phyloP scores from a whole-genome alignment of 2,113 vertebrate species.

The Neolamprologus sp. region DNA sequence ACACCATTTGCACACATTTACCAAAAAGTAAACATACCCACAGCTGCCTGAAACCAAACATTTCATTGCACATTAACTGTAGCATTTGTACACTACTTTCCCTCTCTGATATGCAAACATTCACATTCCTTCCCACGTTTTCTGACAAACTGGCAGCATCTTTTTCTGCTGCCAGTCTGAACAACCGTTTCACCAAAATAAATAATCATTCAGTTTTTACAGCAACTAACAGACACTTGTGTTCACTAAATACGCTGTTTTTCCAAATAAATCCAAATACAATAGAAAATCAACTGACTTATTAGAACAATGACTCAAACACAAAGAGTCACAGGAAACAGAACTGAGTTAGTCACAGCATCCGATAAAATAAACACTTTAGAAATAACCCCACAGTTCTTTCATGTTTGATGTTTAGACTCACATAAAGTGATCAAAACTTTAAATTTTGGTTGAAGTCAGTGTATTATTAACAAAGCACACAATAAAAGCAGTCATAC shows the following conservation, averaged over 20 bases:
- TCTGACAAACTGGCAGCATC: not conserved
- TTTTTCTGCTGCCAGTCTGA: not conserved
- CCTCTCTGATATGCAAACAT: not conserved
- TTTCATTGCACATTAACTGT: not conserved
- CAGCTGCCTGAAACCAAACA: not conserved
- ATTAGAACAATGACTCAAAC: not conserved
- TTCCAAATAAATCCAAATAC: not conserved
- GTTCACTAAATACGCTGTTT: not conserved
- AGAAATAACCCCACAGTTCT: not conserved
- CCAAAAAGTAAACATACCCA: not conserved
- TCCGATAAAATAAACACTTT: not conserved
- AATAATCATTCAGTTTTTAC: not conserved
- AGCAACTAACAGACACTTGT: not conserved
- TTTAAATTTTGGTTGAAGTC: not conserved
- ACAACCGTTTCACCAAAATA: not conserved
- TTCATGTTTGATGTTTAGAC: not conserved
- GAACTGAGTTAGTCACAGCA: not conserved
- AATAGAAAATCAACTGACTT: not conserved
- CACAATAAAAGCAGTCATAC: not conserved
- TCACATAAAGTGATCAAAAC: not conserved
- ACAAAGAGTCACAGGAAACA: not conserved
- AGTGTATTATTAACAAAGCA: not conserved
- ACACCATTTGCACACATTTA: slow-evolving; percentile 19
- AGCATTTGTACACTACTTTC: not conserved
- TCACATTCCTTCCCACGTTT: slow-evolving; percentile 7